Evolutionary conservation across 1,140 invertebrate genomes (phyloP).

Genomic region (Drepana arcuata): DNA sequence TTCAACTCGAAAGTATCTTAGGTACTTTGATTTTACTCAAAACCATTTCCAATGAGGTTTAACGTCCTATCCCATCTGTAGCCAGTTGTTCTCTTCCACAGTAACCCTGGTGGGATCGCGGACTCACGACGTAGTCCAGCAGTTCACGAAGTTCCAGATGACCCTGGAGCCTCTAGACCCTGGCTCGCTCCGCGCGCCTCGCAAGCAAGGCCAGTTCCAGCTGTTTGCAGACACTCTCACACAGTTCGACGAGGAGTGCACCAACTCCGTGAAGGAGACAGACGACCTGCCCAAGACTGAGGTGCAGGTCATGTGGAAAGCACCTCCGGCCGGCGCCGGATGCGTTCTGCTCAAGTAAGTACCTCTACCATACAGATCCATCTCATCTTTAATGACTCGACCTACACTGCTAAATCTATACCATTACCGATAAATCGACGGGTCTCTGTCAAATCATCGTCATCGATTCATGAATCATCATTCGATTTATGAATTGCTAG

Average conservation of each 20-base stretch:
- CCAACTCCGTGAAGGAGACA: conserved; percentile 87
- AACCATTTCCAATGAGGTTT: too few relatives aligned
- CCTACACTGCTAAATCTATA: too few relatives aligned
- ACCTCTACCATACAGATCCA: too few relatives aligned
- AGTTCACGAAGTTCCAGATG: conserved; percentile 88
- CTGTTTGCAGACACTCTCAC: conserved; percentile 85
- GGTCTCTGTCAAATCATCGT: too few relatives aligned
- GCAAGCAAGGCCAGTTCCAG: conserved; percentile 82
- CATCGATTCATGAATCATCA: too few relatives aligned
- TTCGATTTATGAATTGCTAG: too few relatives aligned
- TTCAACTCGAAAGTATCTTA: too few relatives aligned
- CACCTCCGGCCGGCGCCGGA: conserved; percentile 85
- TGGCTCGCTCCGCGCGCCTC: conserved; percentile 51
- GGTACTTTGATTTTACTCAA: too few relatives aligned
- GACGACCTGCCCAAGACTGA: conserved; percentile 87
- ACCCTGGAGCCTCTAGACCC: conserved; percentile 78
- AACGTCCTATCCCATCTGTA: too few relatives aligned
- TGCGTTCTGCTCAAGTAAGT: conserved; percentile 85
- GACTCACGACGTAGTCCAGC: conserved; percentile 81
- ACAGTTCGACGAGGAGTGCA: conserved; percentile 88
- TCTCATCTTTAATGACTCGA: too few relatives aligned
- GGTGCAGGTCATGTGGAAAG: conserved; percentile 92
- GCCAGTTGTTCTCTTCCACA: too few relatives aligned
- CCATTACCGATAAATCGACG: too few relatives aligned
- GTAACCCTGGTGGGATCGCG: conserved; percentile 83